phyloP scores from a whole-genome alignment of 1,140 invertebrate genomes.

The Vanessa atalanta region DNA sequence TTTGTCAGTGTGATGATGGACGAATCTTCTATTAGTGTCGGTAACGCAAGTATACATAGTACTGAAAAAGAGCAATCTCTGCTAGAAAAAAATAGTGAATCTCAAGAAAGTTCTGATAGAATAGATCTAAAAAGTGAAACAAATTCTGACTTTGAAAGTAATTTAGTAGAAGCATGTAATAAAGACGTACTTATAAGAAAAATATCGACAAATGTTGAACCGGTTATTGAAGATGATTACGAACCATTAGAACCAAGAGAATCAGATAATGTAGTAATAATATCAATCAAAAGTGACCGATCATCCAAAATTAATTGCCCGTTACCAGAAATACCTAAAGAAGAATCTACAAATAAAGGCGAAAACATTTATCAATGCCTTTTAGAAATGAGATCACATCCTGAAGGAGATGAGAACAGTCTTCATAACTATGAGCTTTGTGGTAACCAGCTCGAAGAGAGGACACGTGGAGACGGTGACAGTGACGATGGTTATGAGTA shows the following conservation, averaged over 20 bases:
- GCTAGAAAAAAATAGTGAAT: slow-evolving; percentile 44
- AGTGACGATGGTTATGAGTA: slow-evolving; percentile 79
- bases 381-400: slow-evolving; percentile 71
- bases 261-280: slow-evolving; percentile 56
- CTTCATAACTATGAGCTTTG: slow-evolving; percentile 77
- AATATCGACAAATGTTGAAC: slow-evolving; percentile 60
- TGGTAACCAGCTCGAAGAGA: slow-evolving; percentile 63
- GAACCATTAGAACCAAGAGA: slow-evolving; percentile 72
- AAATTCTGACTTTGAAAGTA: slow-evolving; percentile 70
- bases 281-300: slow-evolving; percentile 63
- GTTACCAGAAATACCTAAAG: slow-evolving; percentile 75
- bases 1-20: slow-evolving; percentile 60
- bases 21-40: slow-evolving; percentile 45
- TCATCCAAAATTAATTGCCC: slow-evolving; percentile 76
- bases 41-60: slow-evolving; percentile 39
- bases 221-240: slow-evolving; percentile 71
- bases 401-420: slow-evolving; percentile 74
- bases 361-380: slow-evolving; percentile 77
- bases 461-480: slow-evolving; percentile 71
- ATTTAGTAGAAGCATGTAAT: slow-evolving; percentile 77
- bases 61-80: slow-evolving; percentile 47
- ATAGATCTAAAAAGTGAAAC: slow-evolving; percentile 50
- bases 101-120: slow-evolving; percentile 45
- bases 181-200: slow-evolving; percentile 66
- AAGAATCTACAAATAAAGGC: slow-evolving; percentile 39